Base-by-base conservation (phyloP, 2,113 vertebrate species). In the Ondatra zibethicus region DNA sequence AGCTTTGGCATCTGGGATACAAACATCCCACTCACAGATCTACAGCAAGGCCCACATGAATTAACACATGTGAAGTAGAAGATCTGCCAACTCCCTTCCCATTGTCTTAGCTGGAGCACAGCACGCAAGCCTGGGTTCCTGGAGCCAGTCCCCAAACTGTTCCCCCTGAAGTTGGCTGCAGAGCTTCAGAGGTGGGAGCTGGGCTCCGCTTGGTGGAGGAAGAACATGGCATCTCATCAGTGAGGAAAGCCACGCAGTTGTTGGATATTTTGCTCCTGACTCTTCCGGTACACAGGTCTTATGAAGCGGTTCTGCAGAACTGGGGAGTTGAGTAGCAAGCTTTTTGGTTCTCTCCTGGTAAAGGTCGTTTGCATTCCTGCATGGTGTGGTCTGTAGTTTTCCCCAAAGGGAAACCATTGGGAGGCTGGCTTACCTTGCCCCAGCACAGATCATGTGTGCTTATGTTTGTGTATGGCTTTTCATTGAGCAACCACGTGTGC, bases 361-460 rank as follows among this genome's bases (percentile, higher is more conserved):
- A 88, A 82, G 13, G 39, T 88, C 88, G 8, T 92, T 96, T 85
- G 87, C 50, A 31, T 95, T 93, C 92, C 65, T 90, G 31, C 42
- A 50, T 29, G 55, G 88, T 55, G 68, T 2, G 0, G 50, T n/a
- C 31, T 84, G 33, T 1, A 10, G 33, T 5, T 7, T 58, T 96
- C 91, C 76, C 47, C 87, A 81, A 65, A 95, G 55, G 21, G 42
- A 50, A 91, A 29, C 45, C 68, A n/a, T 63, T 81, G 27, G 92
- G 45, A 47, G 88, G 42, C 81, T 82, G 86, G 78, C 70, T 80
- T 25, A 29, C 75, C 63, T 72, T 47, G 14, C 7, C n/a, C 70
- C 1, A 19, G 25, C 84, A 88, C 33, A 72, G 39, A 76, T 21
- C 70, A 4, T 47, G 5, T 11, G 29, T 5, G 5, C 4, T 31